Conservation (phyloP, 2,797 vertebrate species). For the Hirundo rustica region DNA sequence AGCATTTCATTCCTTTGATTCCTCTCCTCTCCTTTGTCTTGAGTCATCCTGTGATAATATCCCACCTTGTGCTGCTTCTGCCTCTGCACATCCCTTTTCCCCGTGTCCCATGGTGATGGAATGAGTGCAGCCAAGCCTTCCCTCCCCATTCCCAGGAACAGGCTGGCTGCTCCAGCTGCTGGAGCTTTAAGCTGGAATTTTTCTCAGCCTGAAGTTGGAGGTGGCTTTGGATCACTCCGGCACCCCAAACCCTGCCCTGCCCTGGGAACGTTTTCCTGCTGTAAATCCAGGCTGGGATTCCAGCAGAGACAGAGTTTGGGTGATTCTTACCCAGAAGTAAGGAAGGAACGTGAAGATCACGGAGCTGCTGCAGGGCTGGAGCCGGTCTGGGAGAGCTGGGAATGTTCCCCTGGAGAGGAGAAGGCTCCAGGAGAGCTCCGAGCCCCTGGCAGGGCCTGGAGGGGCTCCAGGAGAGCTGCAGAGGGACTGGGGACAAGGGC, state of each 20-base stretch:
- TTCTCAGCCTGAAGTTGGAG: not conserved
- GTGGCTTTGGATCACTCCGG: not conserved
- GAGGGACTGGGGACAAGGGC: not conserved
- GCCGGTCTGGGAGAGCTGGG: not conserved
- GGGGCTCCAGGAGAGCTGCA: not conserved
- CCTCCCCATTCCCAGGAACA: not conserved
- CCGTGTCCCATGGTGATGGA: accelerated
- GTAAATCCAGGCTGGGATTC: not conserved
- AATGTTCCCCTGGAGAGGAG: not conserved
- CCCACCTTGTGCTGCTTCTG: not conserved
- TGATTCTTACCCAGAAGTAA: not conserved
- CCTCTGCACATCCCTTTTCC: not conserved
- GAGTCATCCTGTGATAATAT: not conserved
- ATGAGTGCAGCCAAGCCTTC: not conserved
- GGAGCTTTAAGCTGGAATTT: not conserved
- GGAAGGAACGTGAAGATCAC: accelerated
- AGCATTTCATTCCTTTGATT: not conserved
- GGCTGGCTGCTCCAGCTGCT: not conserved
- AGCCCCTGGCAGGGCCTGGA: not conserved
- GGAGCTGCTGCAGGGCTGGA: not conserved
- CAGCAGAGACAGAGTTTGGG: not conserved
- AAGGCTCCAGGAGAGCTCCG: not conserved
- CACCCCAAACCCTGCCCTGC: not conserved
- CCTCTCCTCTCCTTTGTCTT: not conserved
- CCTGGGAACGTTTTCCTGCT: accelerated